Base-by-base conservation (phyloP, 1,140 invertebrate genomes). In the Bombus affinis region DNA sequence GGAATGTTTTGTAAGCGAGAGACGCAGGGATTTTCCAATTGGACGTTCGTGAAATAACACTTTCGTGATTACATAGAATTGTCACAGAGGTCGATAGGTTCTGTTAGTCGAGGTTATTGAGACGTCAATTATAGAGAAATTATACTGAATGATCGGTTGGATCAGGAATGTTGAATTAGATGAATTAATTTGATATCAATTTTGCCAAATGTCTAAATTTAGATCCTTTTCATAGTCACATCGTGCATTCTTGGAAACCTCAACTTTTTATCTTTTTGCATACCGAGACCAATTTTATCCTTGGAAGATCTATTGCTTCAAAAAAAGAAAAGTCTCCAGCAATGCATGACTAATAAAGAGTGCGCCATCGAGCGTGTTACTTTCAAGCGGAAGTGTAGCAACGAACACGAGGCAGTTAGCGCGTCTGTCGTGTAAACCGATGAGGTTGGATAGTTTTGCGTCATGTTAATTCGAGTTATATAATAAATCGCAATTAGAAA, bases 401-500 rank as follows among this genome's bases (percentile, higher is more conserved):
- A 79, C 35, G 42, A n/a, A 25, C 37, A 15, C 25, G 3, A n/a
- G 18, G 76, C 18, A 53, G 47, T 53, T 53, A 22, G 47, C 18
- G 47, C 13, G 62, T 12, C 12, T 9, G 42, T 12, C 10, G 3
- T 47, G 42, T 47, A 47, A 79, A 47, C 42, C 42, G 42, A 65
- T 66, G 59, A 78, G 76, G 15, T 25, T 9, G n/a, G 2, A 42
- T 25, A 37, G 42, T 13, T 66, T 44, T 44, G 39, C 62, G 44
- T 68, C 77, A 66, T 10, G 77, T 37, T 47, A 37, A 68, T 68
- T 32, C n/a, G 25, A 9, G 66, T 79, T 79, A 68, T 32, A 47
- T 68, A 79, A 79, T 47, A 66, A 79, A 68, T 68, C 2, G 18
- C 76, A 39, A 65, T 65, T 78, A 68, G 77, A 79, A 79, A 79